Evolutionary conservation across 2,888 invertebrate species (phyloP).

Genomic region (Leucoptera coffeella): DNA sequence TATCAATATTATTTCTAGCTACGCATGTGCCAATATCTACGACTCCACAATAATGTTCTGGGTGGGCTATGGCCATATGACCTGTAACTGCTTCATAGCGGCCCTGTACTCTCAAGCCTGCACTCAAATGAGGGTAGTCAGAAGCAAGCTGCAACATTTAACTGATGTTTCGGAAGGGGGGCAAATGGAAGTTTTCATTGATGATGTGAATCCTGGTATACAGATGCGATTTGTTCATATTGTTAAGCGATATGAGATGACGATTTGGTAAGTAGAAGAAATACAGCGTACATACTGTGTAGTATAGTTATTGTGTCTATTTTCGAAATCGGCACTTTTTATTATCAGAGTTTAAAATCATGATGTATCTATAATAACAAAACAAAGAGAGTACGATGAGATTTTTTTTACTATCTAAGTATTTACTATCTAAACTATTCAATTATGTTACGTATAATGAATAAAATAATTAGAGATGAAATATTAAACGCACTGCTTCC

Average conservation of each 20-base stretch:
- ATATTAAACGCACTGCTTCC: no score
- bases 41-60: slow-evolving; percentile 3
- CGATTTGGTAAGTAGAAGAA: slow-evolving; percentile 3
- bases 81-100: slow-evolving; percentile 3
- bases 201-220: background rate
- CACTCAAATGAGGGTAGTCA: slow-evolving; percentile 3
- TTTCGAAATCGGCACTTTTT: no score
- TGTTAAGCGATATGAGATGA: slow-evolving; percentile 4
- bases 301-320: no score
- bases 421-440: no score
- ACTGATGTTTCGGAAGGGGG: no score
- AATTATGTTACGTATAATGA: no score
- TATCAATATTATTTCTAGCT: slow-evolving; percentile 2
- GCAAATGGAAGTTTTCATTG: background rate
- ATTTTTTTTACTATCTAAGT: no score
- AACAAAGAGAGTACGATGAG: no score
- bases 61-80: slow-evolving; percentile 5
- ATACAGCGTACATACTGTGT: no score
- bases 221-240: slow-evolving; percentile 2
- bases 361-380: no score
- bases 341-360: no score
- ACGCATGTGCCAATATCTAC: slow-evolving; percentile 1
- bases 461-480: no score
- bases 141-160: slow-evolving; percentile 2
- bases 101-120: slow-evolving; percentile 4